A percentile compares a stretch with the other conserved stretches of the same genome.
Conservation (phyloP, 2,113 vertebrate genomes). For the Miniopterus natalensis region DNA sequence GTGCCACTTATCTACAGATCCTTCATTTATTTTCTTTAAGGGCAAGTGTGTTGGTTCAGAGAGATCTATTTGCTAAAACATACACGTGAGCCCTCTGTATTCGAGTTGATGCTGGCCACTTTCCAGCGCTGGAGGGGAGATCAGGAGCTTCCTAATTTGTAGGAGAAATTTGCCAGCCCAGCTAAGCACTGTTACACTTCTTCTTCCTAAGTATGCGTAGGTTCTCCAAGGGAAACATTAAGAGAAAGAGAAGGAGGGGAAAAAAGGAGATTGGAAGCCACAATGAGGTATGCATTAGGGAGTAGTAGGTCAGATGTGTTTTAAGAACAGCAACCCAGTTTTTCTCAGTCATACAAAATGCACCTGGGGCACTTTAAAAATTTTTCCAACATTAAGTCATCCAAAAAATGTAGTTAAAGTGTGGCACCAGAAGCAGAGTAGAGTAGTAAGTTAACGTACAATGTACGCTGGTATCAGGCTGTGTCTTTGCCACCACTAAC, state of each 20-base stretch:
- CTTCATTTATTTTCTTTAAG: background rate
- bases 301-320: accelerated
- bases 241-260: too few species aligned
- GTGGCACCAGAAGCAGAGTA: too few species aligned
- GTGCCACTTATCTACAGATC: background rate
- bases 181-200: background rate
- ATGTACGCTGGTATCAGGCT: accelerated
- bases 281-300: accelerated
- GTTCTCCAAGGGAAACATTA: background rate
- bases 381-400: background rate
- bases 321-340: background rate
- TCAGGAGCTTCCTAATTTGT: background rate
- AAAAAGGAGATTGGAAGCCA: background rate
- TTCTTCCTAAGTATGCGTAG: background rate
- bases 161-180: background rate
- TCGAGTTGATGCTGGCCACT: too few species aligned
- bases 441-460: too few species aligned
- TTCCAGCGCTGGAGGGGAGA: too few species aligned
- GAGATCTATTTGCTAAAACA: background rate
- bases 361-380: background rate
- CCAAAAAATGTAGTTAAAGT: accelerated
- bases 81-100: accelerated
- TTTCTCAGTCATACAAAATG: background rate
- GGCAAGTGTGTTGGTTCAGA: background rate
- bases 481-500: accelerated